These are phyloP conservation scores for Notarius lentiginosus DNA, from an alignment of 2,113 vertebrate species.

Conservation along the genomic window DNA sequence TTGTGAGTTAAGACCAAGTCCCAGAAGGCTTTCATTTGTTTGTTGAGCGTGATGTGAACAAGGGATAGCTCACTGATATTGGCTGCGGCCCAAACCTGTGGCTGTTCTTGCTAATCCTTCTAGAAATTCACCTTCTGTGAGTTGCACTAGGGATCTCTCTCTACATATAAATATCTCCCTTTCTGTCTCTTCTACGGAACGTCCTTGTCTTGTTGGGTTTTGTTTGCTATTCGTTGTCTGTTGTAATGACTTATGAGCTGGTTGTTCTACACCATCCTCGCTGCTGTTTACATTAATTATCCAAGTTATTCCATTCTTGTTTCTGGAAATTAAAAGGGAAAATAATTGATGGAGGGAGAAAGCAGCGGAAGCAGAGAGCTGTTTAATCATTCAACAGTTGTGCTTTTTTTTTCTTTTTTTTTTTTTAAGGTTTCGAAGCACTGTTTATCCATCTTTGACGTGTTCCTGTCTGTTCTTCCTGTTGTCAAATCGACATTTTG, in stretches of 20 bases:
- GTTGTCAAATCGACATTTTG: constrained; percentile 19
- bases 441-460: neutral
- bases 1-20: neutral
- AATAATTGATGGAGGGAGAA: neutral
- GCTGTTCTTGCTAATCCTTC: neutral
- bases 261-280: constrained; percentile 42
- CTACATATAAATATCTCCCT: neutral
- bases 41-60: constrained; percentile 2
- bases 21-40: neutral
- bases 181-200: constrained; percentile 10
- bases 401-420: neutral
- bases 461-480: neutral
- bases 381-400: neutral
- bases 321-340: constrained; percentile 47
- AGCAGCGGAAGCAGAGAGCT: neutral
- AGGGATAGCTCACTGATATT: neutral
- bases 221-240: constrained; percentile 27
- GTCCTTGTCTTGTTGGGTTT: constrained; percentile 23
- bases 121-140: neutral
- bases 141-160: constrained; percentile 10
- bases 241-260: constrained; percentile 25
- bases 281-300: constrained; percentile 51
- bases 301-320: constrained; percentile 50
- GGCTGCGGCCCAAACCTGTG: constrained; percentile 3
- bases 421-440: neutral